Evolutionary conservation across 2,888 invertebrate genomes (phyloP).

Genomic region (Acholoe squamosa): DNA sequence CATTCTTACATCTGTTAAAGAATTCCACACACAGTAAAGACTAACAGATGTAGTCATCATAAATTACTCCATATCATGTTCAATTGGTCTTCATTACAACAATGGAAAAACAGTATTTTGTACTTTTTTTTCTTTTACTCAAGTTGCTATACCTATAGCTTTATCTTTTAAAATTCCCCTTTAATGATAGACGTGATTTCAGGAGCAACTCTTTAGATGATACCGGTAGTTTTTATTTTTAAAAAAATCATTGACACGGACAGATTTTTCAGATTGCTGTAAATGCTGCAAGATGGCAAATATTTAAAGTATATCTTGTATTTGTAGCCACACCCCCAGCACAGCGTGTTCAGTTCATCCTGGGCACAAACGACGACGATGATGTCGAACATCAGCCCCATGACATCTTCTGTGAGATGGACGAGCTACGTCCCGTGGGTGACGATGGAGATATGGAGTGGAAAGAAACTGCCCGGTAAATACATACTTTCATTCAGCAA

Average conservation of each 20-base stretch:
- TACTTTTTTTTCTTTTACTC: too few relatives aligned
- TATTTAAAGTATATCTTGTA: neutral
- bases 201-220: too few relatives aligned
- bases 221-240: neutral
- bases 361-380: conserved; percentile 95
- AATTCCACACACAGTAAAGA: too few relatives aligned
- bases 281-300: neutral
- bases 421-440: conserved; percentile 91
- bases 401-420: conserved; percentile 99
- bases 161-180: too few relatives aligned
- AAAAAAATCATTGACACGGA: neutral
- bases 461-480: conserved; percentile 97
- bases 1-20: too few relatives aligned
- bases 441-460: conserved; percentile 92
- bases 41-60: too few relatives aligned
- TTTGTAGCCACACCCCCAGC: conserved; percentile 87
- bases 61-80: too few relatives aligned
- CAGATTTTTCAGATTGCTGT: neutral
- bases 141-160: too few relatives aligned
- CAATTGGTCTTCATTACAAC: too few relatives aligned
- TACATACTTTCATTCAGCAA: too few relatives aligned
- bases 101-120: too few relatives aligned
- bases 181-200: too few relatives aligned
- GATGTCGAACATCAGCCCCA: conserved; percentile 89
- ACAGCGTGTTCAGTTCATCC: conserved; percentile 97